Conservation (phyloP, 2,797 vertebrate species). For the Apogon hyalosoma region DNA sequence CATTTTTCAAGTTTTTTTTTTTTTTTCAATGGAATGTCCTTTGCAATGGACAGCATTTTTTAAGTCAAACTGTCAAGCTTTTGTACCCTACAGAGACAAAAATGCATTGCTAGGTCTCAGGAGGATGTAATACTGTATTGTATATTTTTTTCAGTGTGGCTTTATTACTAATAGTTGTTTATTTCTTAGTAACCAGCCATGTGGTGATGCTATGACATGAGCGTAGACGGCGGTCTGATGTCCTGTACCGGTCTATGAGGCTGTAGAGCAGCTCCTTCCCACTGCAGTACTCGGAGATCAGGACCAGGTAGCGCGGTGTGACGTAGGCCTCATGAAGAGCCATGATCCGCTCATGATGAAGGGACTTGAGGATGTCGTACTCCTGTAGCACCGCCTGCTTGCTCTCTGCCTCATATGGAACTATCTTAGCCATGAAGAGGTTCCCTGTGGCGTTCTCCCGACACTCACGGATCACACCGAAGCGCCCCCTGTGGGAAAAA, state of each 20-base stretch:
- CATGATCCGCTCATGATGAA: slow-evolving; percentile 96
- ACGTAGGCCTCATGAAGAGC: slow-evolving; percentile 96
- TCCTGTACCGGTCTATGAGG: slow-evolving; percentile 93
- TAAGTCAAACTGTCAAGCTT: too few relatives aligned
- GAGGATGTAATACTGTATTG: too few relatives aligned
- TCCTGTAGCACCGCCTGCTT: slow-evolving; percentile 93
- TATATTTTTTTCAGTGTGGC: too few relatives aligned
- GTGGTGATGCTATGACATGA: neutral
- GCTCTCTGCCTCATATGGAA: slow-evolving; percentile 91
- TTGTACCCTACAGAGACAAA: too few relatives aligned
- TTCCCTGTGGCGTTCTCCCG: slow-evolving; percentile 95
- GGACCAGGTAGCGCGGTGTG: slow-evolving; percentile 96
- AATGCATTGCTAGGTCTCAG: too few relatives aligned
- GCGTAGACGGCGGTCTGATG: neutral
- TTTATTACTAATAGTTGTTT: too few relatives aligned
- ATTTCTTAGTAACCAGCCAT: too few relatives aligned
- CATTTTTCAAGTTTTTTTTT: too few relatives aligned
- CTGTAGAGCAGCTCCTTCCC: slow-evolving; percentile 96
- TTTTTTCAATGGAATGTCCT: too few relatives aligned
- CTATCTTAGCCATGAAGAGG: slow-evolving; percentile 96
- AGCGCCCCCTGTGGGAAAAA: slow-evolving; percentile 88
- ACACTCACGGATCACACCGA: slow-evolving; percentile 95
- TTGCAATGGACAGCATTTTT: too few relatives aligned
- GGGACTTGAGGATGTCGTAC: slow-evolving; percentile 94
- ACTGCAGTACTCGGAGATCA: slow-evolving; percentile 94